phyloP scores from a whole-genome alignment of 2,888 invertebrate genomes.

The Aquatica leii region DNA sequence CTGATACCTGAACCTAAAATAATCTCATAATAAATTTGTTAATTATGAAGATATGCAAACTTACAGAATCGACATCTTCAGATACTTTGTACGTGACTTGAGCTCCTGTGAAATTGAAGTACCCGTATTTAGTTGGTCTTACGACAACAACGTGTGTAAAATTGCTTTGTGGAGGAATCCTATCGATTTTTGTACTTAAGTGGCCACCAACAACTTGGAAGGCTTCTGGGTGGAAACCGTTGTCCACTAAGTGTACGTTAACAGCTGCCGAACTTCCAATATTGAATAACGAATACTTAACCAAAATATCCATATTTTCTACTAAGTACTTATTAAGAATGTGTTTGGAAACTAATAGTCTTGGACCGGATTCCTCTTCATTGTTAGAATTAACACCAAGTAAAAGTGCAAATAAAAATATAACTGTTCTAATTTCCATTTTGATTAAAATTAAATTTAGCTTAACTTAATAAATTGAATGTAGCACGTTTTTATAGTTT shows the following conservation, averaged over 20 bases:
- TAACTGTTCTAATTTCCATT: conserved; percentile 28
- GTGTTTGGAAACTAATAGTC: conserved; percentile 90
- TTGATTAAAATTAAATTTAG: too few relatives aligned
- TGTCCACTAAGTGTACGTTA: conserved; percentile 87
- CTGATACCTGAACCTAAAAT: conserved; percentile 73
- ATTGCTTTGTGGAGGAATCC: conserved; percentile 93
- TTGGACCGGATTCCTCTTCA: conserved; percentile 79
- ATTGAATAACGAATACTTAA: conserved; percentile 94
- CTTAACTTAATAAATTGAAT: too few relatives aligned
- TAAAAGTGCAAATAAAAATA: conserved; percentile 53
- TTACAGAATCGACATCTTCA: conserved; percentile 81
- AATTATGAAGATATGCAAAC: conserved; percentile 38
- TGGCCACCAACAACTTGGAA: conserved; percentile 92
- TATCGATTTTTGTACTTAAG: conserved; percentile 81
- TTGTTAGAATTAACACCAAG: conserved; percentile 64
- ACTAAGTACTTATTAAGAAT: conserved; percentile 96
- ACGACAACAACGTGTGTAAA: conserved; percentile 94
- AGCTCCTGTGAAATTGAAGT: conserved; percentile 97
- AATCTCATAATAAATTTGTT: too few relatives aligned
- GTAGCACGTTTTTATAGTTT: too few relatives aligned
- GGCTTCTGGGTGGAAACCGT: conserved; percentile 90
- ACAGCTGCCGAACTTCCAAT: conserved; percentile 92
- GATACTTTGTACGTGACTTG: conserved; percentile 87
- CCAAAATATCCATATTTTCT: conserved; percentile 94
- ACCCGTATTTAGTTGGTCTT: conserved; percentile 87